Evolutionary conservation across 2,113 vertebrate genomes (phyloP), one percentile per base, ranked within the genome.

Genomic region (Cryptotis parvus): DNA sequence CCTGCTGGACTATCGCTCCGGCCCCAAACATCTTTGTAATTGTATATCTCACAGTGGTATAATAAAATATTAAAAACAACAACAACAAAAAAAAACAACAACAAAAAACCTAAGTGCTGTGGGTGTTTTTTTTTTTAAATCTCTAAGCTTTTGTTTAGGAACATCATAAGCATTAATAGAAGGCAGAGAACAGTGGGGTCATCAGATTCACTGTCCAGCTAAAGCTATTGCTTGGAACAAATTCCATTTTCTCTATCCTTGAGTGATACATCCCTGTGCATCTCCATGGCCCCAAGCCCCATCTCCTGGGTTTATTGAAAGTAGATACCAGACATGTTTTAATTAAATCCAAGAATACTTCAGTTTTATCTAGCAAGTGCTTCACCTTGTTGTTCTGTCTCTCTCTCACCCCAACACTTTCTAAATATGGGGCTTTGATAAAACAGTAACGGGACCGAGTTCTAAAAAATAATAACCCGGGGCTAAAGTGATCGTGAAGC

Each of bases 201-300:
- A 2, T 9, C n/a, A 1, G n/a, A 43, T 35, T 39, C 33, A 9
- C 6, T 35, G 2, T 41, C 16, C 4, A 20, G n/a, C 22, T 63
- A 20, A 41, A 29, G 9, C 6, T 6, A 4, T 4, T 15, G 37
- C 1, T 16, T 5, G 0, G 0, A 0, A 12, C 1, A 4, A 15
- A 37, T 65, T 35, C 27, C 31, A 2, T 18, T 49, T 18, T 66
- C 4, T 35, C 20, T 33, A 35, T 31, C 35, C 33, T 20, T 29
- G 37, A 41, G 16, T 16, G 39, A 14, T 3, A 1, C n/a, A 31
- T 6, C 35, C 1, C 0, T 7, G 45, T 12, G 0, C 11, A 6
- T n/a, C 18, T 35, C 45, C 1, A 4, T 4, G 10, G 45, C 12
- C n/a, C 18, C 8, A 3, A 0, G 0, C 6, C n/a, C 37, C 31